phyloP scores from a whole-genome alignment of 2,888 invertebrate species.

The Agrochola litura region DNA sequence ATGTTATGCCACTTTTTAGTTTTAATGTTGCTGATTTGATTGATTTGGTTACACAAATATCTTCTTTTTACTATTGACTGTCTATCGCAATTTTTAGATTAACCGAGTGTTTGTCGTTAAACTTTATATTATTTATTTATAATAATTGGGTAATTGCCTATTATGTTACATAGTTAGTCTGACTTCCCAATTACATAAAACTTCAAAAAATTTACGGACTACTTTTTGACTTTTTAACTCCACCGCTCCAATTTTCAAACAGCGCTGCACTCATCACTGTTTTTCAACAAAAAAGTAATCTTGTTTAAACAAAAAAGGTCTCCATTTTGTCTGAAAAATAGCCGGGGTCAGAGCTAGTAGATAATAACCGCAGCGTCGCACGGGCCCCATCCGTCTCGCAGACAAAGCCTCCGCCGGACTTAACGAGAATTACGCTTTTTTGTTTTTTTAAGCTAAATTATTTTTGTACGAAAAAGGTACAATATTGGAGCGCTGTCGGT shows the following conservation, averaged over 20 bases:
- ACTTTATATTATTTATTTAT: too few relatives aligned
- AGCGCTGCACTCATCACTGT: slow-evolving; percentile 31
- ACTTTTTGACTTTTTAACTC: background rate
- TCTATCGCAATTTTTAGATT: background rate
- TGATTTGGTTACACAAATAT: too few relatives aligned
- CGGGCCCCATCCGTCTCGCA: slow-evolving; percentile 64
- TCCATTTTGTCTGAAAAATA: slow-evolving; percentile 47
- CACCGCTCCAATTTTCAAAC: slow-evolving; percentile 28
- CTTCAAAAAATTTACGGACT: background rate
- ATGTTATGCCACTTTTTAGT: background rate
- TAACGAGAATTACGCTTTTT: slow-evolving; percentile 52
- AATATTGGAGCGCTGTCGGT: slow-evolving; percentile 4
- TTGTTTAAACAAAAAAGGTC: slow-evolving; percentile 44
- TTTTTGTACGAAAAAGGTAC: slow-evolving; percentile 19
- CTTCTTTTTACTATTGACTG: too few relatives aligned
- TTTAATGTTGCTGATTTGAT: background rate
- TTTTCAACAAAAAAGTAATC: slow-evolving; percentile 45
- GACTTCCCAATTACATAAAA: too few relatives aligned
- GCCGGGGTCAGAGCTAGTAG: slow-evolving; percentile 47
- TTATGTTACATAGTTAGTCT: too few relatives aligned
- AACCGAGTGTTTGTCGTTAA: too few relatives aligned
- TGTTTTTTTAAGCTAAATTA: slow-evolving; percentile 37
- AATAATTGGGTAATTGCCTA: background rate
- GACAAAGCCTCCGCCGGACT: slow-evolving; percentile 53
- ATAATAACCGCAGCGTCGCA: slow-evolving; percentile 63